Base-by-base conservation (phyloP, 2,888 invertebrate genomes). In the Escarpia spicata region DNA sequence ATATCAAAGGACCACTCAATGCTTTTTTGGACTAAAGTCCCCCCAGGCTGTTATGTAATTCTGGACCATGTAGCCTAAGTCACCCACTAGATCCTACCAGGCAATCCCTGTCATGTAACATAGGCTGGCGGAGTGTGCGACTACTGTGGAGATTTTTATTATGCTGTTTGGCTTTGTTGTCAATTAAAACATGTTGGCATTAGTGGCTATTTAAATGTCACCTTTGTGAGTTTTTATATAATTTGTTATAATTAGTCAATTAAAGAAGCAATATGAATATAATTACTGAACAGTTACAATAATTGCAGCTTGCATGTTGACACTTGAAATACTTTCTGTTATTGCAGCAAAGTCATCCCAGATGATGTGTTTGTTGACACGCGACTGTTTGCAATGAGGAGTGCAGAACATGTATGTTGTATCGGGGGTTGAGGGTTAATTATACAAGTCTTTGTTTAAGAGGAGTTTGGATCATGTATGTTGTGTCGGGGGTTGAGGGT, bases 391-490 rank as follows among this genome's bases (percentile, higher is more conserved):
- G 96, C 96, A 43, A 96, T 96, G 95, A 95, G 96, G 92, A 96
- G 95, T 94, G 95, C 96, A 90, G 96, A 96, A 93, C 96, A 96
- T 94, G 96, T 96, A 94, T 94, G 95, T 37, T 0, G 0, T 0
- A 94, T 26, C 6, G 26, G 58, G 43, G 6, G 6, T 75, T 6
- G 19, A 1, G 19, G 3, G 6, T 19, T 6, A 75, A 26, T 75
- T 75, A 75, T n/a, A 75, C 2, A 52, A 52, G 52, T 52, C 52
- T 12, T 3, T 52, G 9, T 9, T 52, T 52, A 4, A 52, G 95
- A 95, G 96, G 92, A 96, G 95, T 94, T 95, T 96, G 90, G 96
- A 96, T 93, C 96, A 96, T 94, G 96, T 96, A 93, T 94, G 95
- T 52, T 52, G 9, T 45, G 93, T 15, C 15, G 9, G 58, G 31